These are phyloP conservation scores for Ips typographus DNA, from an alignment of 1,140 invertebrate species.

Conservation along the genomic window DNA sequence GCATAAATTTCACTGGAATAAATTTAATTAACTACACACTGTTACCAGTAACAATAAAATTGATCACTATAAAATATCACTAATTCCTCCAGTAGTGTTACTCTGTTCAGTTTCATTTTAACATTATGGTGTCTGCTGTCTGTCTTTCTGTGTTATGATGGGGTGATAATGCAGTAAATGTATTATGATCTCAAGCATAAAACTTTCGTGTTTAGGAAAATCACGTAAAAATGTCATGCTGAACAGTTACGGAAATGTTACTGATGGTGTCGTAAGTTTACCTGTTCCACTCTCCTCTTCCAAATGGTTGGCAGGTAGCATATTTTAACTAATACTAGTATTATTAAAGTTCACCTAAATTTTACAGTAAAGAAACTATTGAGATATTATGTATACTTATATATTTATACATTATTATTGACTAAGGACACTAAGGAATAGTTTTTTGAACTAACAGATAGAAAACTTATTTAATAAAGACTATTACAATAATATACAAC, in stretches of 20 bases:
- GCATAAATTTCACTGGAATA: conserved; percentile 49
- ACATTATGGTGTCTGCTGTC: conserved; percentile 29
- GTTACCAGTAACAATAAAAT: too few species aligned
- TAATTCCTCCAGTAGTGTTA: too few species aligned
- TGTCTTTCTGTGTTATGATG: conserved; percentile 36
- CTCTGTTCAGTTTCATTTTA: neutral
- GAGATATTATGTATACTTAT: conserved; percentile 12
- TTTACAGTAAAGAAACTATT: conserved; percentile 6
- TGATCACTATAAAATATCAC: too few species aligned
- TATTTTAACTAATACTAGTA: neutral
- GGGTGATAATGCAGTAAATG: conserved; percentile 19
- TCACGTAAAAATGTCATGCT: conserved; percentile 22
- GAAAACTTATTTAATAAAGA: neutral
- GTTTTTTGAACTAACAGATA: conserved; percentile 13
- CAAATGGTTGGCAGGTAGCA: neutral
- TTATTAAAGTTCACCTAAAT: neutral
- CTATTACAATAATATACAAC: conserved; percentile 1
- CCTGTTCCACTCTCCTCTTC: neutral
- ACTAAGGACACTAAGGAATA: conserved; percentile 22
- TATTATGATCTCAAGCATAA: conserved; percentile 18
- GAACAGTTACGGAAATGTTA: conserved; percentile 4
- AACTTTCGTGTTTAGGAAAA: conserved; percentile 9
- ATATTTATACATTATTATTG: conserved; percentile 27
- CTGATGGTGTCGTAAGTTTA: neutral
- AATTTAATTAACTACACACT: neutral